Conservation (phyloP, 2,797 vertebrate species). For the Pseudopleuronectes americanus region DNA sequence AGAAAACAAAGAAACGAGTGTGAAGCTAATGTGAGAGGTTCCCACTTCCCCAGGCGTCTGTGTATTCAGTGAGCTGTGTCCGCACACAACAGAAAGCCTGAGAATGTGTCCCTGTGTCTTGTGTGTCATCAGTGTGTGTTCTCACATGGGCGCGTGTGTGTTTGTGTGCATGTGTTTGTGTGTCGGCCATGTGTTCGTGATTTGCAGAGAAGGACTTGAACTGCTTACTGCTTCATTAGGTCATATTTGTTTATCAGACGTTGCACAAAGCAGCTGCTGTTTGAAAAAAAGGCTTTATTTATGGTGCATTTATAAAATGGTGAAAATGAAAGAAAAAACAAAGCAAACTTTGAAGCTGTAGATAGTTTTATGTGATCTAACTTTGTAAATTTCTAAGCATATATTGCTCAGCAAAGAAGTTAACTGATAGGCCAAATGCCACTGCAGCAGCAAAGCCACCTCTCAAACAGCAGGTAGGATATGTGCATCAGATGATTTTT, state of each 20-base stretch:
- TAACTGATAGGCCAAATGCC: not conserved
- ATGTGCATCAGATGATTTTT: not conserved
- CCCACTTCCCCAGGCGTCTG: conserved; percentile 37
- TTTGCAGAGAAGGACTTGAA: conserved; percentile 76
- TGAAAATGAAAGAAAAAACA: not conserved
- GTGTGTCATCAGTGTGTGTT: conserved; percentile 52
- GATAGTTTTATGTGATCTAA: not conserved
- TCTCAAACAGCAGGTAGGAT: not conserved
- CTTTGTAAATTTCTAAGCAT: too few species aligned
- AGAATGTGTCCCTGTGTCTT: conserved; percentile 35
- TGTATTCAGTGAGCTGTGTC: conserved; percentile 37
- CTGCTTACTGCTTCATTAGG: conserved; percentile 74
- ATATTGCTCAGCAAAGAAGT: too few species aligned
- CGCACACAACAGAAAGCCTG: conserved; percentile 38
- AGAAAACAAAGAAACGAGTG: not conserved
- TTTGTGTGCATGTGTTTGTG: conserved; percentile 24
- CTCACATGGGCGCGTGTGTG: conserved; percentile 18
- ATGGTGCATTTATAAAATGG: conserved; percentile 2
- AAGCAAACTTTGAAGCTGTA: not conserved
- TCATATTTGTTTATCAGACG: conserved; percentile 78
- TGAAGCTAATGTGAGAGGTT: conserved; percentile 40
- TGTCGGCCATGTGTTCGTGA: conserved; percentile 77
- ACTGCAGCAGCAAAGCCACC: conserved; percentile 8
- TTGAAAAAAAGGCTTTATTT: conserved; percentile 36
- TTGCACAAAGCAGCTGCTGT: conserved; percentile 63